These are phyloP conservation scores for Platanista minor DNA, from an alignment of 2,113 vertebrate species.

Conservation along the genomic window DNA sequence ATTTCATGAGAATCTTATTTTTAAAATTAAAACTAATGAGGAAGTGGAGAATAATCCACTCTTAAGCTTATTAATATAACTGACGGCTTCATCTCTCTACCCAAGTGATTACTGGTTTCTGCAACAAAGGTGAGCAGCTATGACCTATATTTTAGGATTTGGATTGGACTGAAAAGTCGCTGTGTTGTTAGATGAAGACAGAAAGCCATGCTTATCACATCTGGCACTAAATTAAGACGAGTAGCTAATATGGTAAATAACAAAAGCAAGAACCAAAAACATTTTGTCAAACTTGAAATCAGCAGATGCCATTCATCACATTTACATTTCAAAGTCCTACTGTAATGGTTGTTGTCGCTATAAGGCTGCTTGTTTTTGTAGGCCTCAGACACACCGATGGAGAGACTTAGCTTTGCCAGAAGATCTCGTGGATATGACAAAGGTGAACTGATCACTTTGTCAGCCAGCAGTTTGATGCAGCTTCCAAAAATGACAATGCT, in stretches of 20 bases:
- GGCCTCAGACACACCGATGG: not conserved
- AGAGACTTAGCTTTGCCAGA: not conserved
- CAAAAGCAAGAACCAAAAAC: not conserved
- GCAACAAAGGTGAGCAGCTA: not conserved
- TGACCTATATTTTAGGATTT: not conserved
- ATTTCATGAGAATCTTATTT: conserved; percentile 49
- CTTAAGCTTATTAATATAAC: conserved; percentile 50
- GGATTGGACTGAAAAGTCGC: not conserved
- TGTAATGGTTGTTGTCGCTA: not conserved
- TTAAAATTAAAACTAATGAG: conserved; percentile 39
- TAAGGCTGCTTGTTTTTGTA: not conserved
- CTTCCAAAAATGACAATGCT: not conserved
- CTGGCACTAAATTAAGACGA: not conserved
- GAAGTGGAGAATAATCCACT: not conserved
- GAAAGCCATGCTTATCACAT: not conserved
- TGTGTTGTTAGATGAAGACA: not conserved
- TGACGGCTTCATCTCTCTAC: not conserved
- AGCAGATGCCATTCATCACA: not conserved
- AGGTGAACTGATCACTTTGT: not conserved
- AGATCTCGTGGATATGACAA: not conserved
- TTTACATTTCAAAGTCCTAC: not conserved
- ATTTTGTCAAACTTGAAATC: not conserved
- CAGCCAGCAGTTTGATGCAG: not conserved
- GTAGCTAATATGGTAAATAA: not conserved
- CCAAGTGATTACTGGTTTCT: conserved; percentile 9